Conservation (phyloP, 2,113 vertebrate species). For the Misgurnus mizolepis region DNA sequence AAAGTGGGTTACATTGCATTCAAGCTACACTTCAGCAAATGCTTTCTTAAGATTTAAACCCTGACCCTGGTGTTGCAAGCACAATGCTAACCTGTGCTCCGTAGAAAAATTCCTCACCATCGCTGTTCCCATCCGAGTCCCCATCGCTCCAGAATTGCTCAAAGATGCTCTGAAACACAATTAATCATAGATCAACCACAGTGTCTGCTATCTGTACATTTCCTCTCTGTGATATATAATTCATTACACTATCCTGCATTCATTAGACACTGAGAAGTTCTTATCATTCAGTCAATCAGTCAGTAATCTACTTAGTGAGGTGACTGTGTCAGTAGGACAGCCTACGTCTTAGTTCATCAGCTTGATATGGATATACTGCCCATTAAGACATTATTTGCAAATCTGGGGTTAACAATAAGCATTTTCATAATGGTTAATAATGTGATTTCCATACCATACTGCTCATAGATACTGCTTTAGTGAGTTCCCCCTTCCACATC, state of each 20-base stretch:
- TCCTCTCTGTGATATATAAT: background rate
- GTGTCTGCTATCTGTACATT: background rate
- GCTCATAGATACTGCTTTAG: constrained; percentile 66
- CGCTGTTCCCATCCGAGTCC: constrained; percentile 86
- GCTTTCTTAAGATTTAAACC: too few relatives aligned
- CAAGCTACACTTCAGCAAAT: too few relatives aligned
- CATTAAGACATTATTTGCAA: background rate
- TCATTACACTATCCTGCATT: constrained; percentile 19
- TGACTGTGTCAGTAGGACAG: constrained; percentile 45
- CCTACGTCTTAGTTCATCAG: constrained; percentile 21
- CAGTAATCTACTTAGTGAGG: constrained; percentile 35
- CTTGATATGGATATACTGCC: background rate
- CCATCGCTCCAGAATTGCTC: constrained; percentile 84
- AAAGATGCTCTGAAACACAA: constrained; percentile 79
- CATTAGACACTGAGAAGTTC: constrained; percentile 14
- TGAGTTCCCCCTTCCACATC: constrained; percentile 63
- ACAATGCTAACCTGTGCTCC: constrained; percentile 78
- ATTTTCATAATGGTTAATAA: background rate
- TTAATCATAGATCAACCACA: constrained; percentile 14
- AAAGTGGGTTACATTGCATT: too few relatives aligned
- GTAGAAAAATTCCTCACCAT: constrained; percentile 83
- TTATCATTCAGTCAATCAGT: constrained; percentile 3
- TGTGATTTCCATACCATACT: constrained; percentile 75
- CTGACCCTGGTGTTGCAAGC: too few relatives aligned
- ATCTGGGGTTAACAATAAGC: too few relatives aligned